Evolutionary conservation across 2,113 vertebrate genomes (phyloP), one percentile per base, ranked within the genome.

Genomic region (Siniperca knerii): DNA sequence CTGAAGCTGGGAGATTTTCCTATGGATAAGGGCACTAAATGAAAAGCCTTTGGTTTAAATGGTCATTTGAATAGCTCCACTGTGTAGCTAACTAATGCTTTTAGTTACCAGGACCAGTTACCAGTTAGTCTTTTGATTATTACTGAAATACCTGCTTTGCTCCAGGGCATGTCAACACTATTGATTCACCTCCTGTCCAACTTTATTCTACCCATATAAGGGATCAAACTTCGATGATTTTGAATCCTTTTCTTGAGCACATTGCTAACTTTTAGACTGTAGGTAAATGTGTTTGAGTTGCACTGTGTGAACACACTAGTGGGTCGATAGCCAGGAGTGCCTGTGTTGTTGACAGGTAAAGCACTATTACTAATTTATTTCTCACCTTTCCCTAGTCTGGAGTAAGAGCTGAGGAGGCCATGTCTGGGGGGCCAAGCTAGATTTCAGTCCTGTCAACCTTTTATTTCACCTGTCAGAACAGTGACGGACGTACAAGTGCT

Each of bases 301-400:
- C 67, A 54, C 72, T 77, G 55, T 67, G 87, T 88, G 83, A 91
- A 58, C 76, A 73, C 73, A 84, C 13, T 37, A 20, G 60, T 90
- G 90, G 92, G 91, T 93, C 92, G 86, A 92, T 93, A 94, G 76
- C 61, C 35, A 79, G 92, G 76, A 85, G 62, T 76, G 70, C 29
- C 52, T 83, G 68, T 87, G 90, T 94, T 95, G 94, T 86, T 97
- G 97, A 97, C 97, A 97, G 95, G 93, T 92, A 75, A 93, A 89
- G 82, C 92, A 86, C 90, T 95, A 96, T 97, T 96, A 97, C 96
- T 97, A 97, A 98, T 98, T 97, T 97, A 98, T 97, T 94, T 96
- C 95, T 95, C 95, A 94, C 93, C 92, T 83, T 73, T 81, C 96
- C 94, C 95, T 92, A 94, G 96, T 96, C 96, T 96, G 92, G 95